Evolutionary conservation across 2,797 vertebrate species (phyloP).

Genomic region (Phoxinus dragarum): DNA sequence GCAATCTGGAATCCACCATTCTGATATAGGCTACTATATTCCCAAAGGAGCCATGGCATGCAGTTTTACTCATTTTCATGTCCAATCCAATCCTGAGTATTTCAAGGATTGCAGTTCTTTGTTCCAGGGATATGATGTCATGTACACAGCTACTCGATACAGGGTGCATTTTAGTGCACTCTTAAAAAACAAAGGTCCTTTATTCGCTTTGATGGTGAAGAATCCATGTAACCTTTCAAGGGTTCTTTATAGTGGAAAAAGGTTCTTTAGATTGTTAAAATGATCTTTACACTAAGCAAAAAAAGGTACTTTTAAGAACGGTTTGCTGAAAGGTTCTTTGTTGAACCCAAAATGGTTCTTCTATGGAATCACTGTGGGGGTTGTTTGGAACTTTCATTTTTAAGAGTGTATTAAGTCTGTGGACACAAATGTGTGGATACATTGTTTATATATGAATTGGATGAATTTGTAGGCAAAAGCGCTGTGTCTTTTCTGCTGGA

Average conservation of each 20-base stretch:
- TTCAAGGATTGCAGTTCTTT: conserved; percentile 8
- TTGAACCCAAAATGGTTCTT: not conserved
- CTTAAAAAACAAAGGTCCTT: not conserved
- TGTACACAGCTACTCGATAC: not conserved
- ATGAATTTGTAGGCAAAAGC: not conserved
- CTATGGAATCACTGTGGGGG: not conserved
- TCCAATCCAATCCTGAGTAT: not conserved
- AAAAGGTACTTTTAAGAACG: not conserved
- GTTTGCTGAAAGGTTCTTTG: not conserved
- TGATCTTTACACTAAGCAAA: not conserved
- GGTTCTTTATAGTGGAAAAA: not conserved
- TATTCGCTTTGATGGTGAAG: not conserved
- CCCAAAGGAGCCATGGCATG: not conserved
- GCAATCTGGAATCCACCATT: not conserved
- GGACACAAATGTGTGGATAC: not conserved
- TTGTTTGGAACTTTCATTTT: not conserved
- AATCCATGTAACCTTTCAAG: not conserved
- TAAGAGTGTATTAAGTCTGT: not conserved
- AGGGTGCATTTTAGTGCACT: not conserved
- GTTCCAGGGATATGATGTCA: conserved; percentile 35
- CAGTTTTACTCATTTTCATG: not conserved
- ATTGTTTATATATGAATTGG: not conserved
- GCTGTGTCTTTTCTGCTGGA: not conserved
- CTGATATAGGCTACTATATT: not conserved
- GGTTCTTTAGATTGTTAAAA: not conserved